phyloP scores from a whole-genome alignment of 2,888 invertebrate species.

The Autographa gamma region DNA sequence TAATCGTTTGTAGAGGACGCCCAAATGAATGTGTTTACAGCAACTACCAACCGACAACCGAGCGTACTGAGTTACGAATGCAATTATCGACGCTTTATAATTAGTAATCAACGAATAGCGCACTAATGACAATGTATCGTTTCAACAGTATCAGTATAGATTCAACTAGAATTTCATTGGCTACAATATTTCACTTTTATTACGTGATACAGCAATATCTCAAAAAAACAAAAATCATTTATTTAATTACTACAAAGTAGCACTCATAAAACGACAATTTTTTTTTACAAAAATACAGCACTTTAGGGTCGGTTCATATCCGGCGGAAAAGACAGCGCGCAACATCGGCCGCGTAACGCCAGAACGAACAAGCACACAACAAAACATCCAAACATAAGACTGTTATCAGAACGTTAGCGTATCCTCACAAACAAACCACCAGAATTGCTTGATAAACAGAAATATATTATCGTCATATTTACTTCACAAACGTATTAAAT shows the following conservation, averaged over 20 bases:
- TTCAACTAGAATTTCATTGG: neutral
- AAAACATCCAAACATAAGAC: no score
- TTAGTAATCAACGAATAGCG: conserved; percentile 10
- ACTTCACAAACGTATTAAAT: neutral
- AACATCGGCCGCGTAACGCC: no score
- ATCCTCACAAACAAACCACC: neutral
- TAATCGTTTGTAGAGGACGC: conserved; percentile 39
- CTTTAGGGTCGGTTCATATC: no score
- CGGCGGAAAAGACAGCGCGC: no score
- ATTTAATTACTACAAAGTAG: no score
- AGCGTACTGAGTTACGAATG: conserved; percentile 31
- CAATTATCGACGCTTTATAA: conserved; percentile 26
- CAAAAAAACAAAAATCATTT: no score
- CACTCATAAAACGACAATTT: no score
- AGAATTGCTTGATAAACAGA: neutral
- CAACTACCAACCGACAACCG: conserved; percentile 10
- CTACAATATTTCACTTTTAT: neutral
- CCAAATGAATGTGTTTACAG: conserved; percentile 19
- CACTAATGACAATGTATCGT: neutral
- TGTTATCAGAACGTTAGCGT: neutral
- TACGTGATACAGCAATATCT: neutral
- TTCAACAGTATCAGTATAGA: neutral
- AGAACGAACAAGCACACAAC: no score
- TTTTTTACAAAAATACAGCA: no score
- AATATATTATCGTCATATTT: neutral